A percentile compares a stretch with the other conserved stretches of the same genome.
Evolutionary conservation across 2,797 vertebrate genomes (phyloP).

Genomic region (Hippoglossus hippoglossus): DNA sequence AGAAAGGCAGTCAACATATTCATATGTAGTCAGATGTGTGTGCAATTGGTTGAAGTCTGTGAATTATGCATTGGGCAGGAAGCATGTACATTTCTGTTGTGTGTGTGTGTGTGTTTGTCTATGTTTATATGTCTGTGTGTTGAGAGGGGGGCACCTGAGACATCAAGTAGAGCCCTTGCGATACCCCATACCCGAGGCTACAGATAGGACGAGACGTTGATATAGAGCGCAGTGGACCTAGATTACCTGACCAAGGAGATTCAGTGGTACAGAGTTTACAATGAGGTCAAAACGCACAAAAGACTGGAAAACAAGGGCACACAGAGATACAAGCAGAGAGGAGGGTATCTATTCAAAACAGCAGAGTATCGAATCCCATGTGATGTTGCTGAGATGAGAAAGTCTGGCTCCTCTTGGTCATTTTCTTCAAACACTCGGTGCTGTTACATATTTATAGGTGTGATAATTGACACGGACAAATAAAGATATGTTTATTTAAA

Average conservation of each 20-base stretch:
- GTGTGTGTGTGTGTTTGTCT: constrained; percentile 16
- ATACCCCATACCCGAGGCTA: constrained; percentile 56
- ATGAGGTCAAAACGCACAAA: constrained; percentile 50
- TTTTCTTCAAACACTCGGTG: neutral
- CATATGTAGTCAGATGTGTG: constrained; percentile 24
- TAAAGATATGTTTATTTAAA: constrained; percentile 3
- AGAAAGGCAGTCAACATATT: constrained; percentile 24
- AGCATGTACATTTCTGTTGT: constrained; percentile 33
- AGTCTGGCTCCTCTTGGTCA: constrained; percentile 16
- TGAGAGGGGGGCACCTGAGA: constrained; percentile 46
- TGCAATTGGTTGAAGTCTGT: constrained; percentile 45
- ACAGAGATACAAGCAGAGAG: constrained; percentile 14
- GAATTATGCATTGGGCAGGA: constrained; percentile 53
- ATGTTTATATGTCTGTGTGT: constrained; percentile 19
- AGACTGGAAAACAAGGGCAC: constrained; percentile 39
- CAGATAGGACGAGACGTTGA: constrained; percentile 52
- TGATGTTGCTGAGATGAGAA: constrained; percentile 33
- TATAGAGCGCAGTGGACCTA: constrained; percentile 45
- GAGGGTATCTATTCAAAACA: constrained; percentile 31
- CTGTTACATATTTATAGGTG: neutral
- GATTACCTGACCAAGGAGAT: constrained; percentile 48
- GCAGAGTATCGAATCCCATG: constrained; percentile 31
- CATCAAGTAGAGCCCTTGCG: constrained; percentile 45
- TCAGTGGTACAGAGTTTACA: constrained; percentile 51
- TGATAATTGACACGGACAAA: constrained; percentile 1